Conservation (phyloP, 2,113 vertebrate species). For the Caranx melampygus region DNA sequence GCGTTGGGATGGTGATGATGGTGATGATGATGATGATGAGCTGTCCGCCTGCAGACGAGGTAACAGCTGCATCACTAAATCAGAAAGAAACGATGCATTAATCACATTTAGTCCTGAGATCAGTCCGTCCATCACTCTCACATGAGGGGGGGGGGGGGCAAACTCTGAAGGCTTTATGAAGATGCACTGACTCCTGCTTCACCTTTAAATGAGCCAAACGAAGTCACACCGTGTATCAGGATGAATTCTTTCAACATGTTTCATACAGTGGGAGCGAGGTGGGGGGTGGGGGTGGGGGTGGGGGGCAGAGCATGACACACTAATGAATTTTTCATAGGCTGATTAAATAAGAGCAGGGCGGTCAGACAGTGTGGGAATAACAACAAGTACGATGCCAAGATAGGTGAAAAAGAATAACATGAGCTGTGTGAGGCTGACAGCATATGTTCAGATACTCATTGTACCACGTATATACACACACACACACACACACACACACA, state of each 20-base stretch:
- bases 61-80: neutral
- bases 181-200: too few species aligned
- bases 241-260: constrained; percentile 41
- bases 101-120: too few species aligned
- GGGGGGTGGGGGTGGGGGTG: neutral
- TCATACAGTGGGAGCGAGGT: constrained; percentile 16
- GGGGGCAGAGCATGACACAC: constrained; percentile 7
- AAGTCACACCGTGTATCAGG: constrained; percentile 45
- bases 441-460: constrained; percentile 59
- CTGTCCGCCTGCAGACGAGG: constrained; percentile 16
- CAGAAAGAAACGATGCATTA: too few species aligned
- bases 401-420: constrained; percentile 48
- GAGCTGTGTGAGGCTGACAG: constrained; percentile 39
- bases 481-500: constrained; percentile 26
- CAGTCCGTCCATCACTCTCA: too few species aligned
- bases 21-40: neutral
- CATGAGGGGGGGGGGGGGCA: too few species aligned
- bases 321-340: constrained; percentile 35
- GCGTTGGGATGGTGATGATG: neutral
- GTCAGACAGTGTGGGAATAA: constrained; percentile 7
- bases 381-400: constrained; percentile 20
- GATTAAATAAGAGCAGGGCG: constrained; percentile 26
- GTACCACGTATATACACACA: constrained; percentile 16
- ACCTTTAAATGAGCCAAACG: too few species aligned
- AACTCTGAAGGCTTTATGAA: too few species aligned